These are phyloP conservation scores for Pygmarrhopalites habei DNA, from an alignment of 1,140 invertebrate species.

Conservation along the genomic window DNA sequence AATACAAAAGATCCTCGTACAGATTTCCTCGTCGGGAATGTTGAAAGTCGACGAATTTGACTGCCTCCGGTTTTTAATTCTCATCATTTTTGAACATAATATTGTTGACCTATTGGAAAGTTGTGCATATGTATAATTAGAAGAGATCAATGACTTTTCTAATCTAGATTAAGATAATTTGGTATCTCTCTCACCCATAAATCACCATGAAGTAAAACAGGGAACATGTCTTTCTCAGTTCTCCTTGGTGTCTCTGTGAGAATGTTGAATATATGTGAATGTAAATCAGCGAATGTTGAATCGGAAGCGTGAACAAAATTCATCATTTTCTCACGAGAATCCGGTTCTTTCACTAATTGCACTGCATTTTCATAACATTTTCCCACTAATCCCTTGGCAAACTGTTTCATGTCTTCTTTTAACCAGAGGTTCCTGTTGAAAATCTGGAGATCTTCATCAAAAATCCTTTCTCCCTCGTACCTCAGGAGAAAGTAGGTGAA, in stretches of 20 bases:
- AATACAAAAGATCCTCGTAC: slow-evolving; percentile 19
- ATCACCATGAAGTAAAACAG: slow-evolving; percentile 54
- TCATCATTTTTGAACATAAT: slow-evolving; percentile 55
- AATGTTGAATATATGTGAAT: background rate
- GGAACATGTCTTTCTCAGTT: slow-evolving; percentile 8
- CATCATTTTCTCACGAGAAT: background rate
- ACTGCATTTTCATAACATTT: background rate
- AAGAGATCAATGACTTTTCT: too few species aligned
- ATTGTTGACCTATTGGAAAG: too few species aligned
- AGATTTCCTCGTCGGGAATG: slow-evolving; percentile 42
- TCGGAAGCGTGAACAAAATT: background rate
- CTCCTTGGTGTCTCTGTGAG: background rate
- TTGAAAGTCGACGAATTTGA: slow-evolving; percentile 58
- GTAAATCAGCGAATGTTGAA: background rate
- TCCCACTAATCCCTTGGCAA: background rate
- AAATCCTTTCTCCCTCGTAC: background rate
- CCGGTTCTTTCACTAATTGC: background rate
- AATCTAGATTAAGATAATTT: too few species aligned
- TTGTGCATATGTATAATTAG: too few species aligned
- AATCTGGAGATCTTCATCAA: background rate
- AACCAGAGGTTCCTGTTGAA: background rate
- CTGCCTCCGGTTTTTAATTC: slow-evolving; percentile 44
- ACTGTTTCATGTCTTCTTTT: background rate
- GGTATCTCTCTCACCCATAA: slow-evolving; percentile 58
- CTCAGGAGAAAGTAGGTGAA: slow-evolving; percentile 5